A percentile compares a stretch with the other conserved stretches of the same genome.
Evolutionary conservation across 2,888 invertebrate genomes (phyloP).

Genomic region (Abrostola triplasia): DNA sequence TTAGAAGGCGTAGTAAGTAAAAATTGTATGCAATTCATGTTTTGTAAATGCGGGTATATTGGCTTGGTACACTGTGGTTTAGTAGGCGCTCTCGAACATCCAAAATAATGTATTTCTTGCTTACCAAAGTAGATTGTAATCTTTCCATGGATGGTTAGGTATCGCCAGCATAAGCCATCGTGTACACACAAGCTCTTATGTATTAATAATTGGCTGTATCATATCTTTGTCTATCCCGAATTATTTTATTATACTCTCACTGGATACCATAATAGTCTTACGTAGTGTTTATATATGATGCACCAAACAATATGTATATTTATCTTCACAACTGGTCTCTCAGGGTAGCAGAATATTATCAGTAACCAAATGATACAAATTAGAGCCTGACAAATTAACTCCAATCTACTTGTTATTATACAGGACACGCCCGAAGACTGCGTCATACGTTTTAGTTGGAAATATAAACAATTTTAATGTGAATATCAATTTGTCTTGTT

Average conservation of each 20-base stretch:
- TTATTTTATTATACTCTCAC: background rate
- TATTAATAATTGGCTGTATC: slow-evolving; percentile 1
- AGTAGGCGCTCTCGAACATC: background rate
- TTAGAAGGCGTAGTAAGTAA: slow-evolving; percentile 59
- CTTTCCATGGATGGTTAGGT: background rate
- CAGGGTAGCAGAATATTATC: slow-evolving; percentile 3
- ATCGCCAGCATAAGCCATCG: background rate
- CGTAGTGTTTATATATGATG: background rate
- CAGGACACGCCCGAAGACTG: too few relatives aligned
- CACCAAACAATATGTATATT: background rate
- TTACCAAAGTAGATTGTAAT: slow-evolving; percentile 4
- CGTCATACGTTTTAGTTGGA: too few relatives aligned
- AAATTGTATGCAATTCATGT: slow-evolving; percentile 17
- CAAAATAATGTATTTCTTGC: background rate
- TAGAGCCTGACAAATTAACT: slow-evolving; percentile 62
- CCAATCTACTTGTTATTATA: slow-evolving; percentile 54
- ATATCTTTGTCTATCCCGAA: background rate
- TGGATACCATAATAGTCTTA: background rate
- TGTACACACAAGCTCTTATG: background rate
- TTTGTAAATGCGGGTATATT: background rate
- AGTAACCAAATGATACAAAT: slow-evolving; percentile 4
- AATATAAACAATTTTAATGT: too few relatives aligned
- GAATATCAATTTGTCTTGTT: too few relatives aligned
- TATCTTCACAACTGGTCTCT: background rate
- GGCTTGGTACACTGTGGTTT: background rate